These are phyloP conservation scores for Synanthedon vespiformis DNA, from an alignment of 2,888 invertebrate genomes.

Conservation along the genomic window DNA sequence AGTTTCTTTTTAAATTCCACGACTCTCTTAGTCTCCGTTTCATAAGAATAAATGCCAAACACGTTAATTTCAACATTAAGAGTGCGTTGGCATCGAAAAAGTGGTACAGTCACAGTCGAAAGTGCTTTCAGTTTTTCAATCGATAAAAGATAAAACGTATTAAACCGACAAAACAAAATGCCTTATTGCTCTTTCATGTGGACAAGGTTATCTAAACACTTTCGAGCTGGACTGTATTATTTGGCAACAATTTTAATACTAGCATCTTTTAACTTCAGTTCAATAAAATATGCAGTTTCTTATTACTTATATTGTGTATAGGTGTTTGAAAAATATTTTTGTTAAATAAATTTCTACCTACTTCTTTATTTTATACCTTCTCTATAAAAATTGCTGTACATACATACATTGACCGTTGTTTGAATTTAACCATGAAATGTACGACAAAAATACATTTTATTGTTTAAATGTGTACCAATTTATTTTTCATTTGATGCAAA, in stretches of 20 bases:
- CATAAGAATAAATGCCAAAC: conserved; percentile 38
- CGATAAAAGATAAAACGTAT: conserved; percentile 1
- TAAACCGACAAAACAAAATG: no score
- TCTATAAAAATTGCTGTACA: no score
- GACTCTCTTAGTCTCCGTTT: conserved; percentile 20
- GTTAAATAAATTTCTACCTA: no score
- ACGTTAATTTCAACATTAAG: conserved; percentile 13
- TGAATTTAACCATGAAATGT: no score
- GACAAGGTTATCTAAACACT: conserved; percentile 1
- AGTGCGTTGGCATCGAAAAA: conserved; percentile 22
- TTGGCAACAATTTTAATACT: conserved; percentile 34
- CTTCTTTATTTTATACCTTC: no score
- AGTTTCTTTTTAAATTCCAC: neutral
- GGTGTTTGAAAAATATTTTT: conserved; percentile 20
- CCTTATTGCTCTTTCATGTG: no score
- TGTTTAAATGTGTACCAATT: no score
- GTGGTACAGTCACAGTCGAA: conserved; percentile 22
- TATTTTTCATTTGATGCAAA: no score
- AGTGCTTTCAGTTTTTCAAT: conserved; percentile 11
- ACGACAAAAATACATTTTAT: no score
- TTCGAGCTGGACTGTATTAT: conserved; percentile 13
- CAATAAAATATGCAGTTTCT: conserved; percentile 17
- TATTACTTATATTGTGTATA: conserved; percentile 10
- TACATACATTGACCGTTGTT: no score
- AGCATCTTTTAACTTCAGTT: conserved; percentile 17